Base-by-base conservation (phyloP, 1,140 invertebrate genomes). In the Drosophila mauritiana region DNA sequence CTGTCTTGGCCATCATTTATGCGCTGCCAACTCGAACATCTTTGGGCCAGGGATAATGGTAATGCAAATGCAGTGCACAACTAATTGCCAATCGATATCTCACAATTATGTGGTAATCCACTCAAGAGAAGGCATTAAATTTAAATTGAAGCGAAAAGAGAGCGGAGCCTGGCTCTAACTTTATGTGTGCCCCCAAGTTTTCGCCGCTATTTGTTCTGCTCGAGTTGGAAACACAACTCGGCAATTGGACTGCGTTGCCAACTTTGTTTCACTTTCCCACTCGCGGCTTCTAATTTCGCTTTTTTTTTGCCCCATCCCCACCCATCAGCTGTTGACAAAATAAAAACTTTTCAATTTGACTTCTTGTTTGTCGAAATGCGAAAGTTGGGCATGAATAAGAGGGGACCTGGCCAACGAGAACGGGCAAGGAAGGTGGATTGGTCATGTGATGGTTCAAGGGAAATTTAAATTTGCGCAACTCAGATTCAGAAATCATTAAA, bases 271-370 rank as follows among this genome's bases (percentile, higher is more conserved):
- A 70, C 63, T 70, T 70, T 49, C 63, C 54, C 63, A 17, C 34
- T 22, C 64, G 73, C 73, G 62, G 73, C 74, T 77, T 69, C 64
- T 78, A 77, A 76, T 78, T 77, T 78, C 54, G 46, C 55, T 78
- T 69, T 59, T 72, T 64, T 46, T 51, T 39, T 68, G 15, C 34
- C 48, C 59, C 25, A 4, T 37, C 13, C 1, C 36, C 36, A 0
- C 12, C 37, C 13, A 5, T 13, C 31, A 10, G 48, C 45, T 79
- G 52, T 80, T 62, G 53, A 55, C 43, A 73, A 82, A 74, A 78
- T 52, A 74, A 82, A 82, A 82, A 82, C 74, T 82, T 82, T 82
- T 82, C 69, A 64, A 82, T 82, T 82, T 74, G 74, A 78, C 59
- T 78, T 73, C 54, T 69, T 62, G 57, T 73, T 69, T 63, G 70